Evolutionary conservation across 2,888 invertebrate species (phyloP).

Genomic region (Diplazon laetatorius): DNA sequence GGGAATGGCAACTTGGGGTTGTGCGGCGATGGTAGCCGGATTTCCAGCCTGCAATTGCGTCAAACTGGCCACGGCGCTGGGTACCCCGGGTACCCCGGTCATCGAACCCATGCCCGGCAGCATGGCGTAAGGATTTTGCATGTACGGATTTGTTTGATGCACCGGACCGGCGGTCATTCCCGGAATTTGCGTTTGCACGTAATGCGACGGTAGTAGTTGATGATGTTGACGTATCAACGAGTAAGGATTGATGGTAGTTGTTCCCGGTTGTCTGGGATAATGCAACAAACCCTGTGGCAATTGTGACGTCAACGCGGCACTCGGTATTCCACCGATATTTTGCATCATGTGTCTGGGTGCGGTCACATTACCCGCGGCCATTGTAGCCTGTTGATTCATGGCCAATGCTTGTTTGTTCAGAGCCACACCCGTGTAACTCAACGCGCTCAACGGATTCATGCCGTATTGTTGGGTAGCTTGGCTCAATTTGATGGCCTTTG

Average conservation of each 20-base stretch:
- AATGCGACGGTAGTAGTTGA: slow-evolving; percentile 75
- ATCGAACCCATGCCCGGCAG: slow-evolving; percentile 74
- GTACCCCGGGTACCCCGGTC: slow-evolving; percentile 81
- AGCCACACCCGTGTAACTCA: slow-evolving; percentile 88
- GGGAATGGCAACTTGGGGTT: slow-evolving; percentile 83
- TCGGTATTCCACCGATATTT: slow-evolving; percentile 73
- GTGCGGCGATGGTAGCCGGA: slow-evolving; percentile 81
- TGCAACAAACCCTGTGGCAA: slow-evolving; percentile 81
- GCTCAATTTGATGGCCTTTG: slow-evolving; percentile 88
- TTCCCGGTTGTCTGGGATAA: slow-evolving; percentile 77
- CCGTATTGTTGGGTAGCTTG: slow-evolving; percentile 80
- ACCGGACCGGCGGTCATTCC: slow-evolving; percentile 72
- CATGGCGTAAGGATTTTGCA: slow-evolving; percentile 79
- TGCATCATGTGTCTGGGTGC: slow-evolving; percentile 69
- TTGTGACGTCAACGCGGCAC: slow-evolving; percentile 72
- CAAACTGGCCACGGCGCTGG: slow-evolving; percentile 79
- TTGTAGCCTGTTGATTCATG: slow-evolving; percentile 70
- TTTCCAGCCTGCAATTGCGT: slow-evolving; percentile 76
- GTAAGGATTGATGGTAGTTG: slow-evolving; percentile 83
- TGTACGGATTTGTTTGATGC: slow-evolving; percentile 75
- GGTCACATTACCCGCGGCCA: slow-evolving; percentile 75
- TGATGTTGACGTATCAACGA: slow-evolving; percentile 82
- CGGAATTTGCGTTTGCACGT: slow-evolving; percentile 75
- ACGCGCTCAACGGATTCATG: slow-evolving; percentile 84
- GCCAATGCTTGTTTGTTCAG: slow-evolving; percentile 86